Percentiles rank a stretch among this genome's conserved stretches.
These are phyloP conservation scores for Eucriotettix oculatus DNA, from an alignment of 2,888 invertebrate species.

Conservation along the genomic window DNA sequence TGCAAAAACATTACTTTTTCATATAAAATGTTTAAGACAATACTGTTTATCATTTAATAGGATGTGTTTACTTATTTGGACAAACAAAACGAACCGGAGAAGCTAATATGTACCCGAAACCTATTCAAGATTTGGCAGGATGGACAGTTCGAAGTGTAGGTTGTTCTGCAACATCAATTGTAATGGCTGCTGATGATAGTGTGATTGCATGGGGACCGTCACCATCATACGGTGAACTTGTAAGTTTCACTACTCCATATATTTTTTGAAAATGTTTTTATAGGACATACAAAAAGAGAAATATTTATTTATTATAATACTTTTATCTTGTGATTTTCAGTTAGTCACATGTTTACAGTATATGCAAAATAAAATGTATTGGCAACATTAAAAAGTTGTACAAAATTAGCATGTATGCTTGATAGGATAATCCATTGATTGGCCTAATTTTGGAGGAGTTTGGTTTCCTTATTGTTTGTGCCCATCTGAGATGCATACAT, in stretches of 20 bases:
- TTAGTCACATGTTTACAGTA: no score
- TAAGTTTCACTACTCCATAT: slow-evolving; percentile 22
- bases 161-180: slow-evolving; percentile 65
- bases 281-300: no score
- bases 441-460: no score
- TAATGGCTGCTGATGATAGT: slow-evolving; percentile 79
- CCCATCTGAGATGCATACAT: no score
- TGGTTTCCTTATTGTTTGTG: no score
- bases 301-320: no score
- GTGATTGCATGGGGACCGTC: slow-evolving; percentile 88
- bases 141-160: slow-evolving; percentile 80
- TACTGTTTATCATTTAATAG: slow-evolving; percentile 21
- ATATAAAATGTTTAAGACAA: neutral
- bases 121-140: slow-evolving; percentile 82
- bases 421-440: no score
- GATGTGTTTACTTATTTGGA: slow-evolving; percentile 67
- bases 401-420: no score
- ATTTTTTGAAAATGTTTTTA: neutral
- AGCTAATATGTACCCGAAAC: slow-evolving; percentile 93
- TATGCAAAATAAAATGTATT: no score
- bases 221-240: slow-evolving; percentile 85
- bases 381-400: no score
- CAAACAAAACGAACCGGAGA: slow-evolving; percentile 86
- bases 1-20: no score
- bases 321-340: no score